Base-by-base conservation (phyloP, 1,140 invertebrate species). In the Meloidogyne hapla region DNA sequence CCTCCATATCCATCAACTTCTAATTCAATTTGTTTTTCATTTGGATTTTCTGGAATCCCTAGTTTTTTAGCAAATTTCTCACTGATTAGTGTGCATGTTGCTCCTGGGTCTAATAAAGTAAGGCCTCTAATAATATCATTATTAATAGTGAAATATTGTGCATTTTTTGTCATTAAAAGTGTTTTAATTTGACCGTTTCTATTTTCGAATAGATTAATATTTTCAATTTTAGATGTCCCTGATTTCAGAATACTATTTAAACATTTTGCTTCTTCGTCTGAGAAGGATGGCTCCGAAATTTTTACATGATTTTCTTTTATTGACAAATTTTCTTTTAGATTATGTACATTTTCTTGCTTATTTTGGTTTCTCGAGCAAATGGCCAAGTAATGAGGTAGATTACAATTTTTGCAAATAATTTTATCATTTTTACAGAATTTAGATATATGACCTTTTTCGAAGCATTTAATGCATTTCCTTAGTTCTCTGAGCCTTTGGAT, bases 381-480 rank as follows among this genome's bases (percentile, higher is more conserved):
- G 3, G 64, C 64, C 0, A 66, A 66, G 38, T 66, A 66, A 66
- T 66, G 64, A 10, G 15, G 26, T n/a, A 18, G 26, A 15, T 13
- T 38, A 2, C 64, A 66, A 26, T n/a, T 13, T n/a, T n/a, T 2
- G n/a, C 64, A 66, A 1, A 18, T 66, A 5, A 66, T 66, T n/a
- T 66, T 66, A 28, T 26, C n/a, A 33, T 33, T 33, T 13, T 26
- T 66, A n/a, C 64, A 66, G n/a, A 28, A 28, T 38, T 38, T 66
- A 3, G 64, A 15, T 1, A 66, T 28, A n/a, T 66, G 64, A 12
- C n/a, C n/a, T 0, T n/a, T 13, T 3, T 15, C 64, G n/a, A 66
- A 66, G 2, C 64, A 66, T 66, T 66, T 66, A 26, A n/a, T 28
- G 3, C 64, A 66, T 66, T 66, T 66, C n/a, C 13, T 66, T n/a